Conservation (phyloP, 2,888 invertebrate species). For the Pandemis cinnamomeana region DNA sequence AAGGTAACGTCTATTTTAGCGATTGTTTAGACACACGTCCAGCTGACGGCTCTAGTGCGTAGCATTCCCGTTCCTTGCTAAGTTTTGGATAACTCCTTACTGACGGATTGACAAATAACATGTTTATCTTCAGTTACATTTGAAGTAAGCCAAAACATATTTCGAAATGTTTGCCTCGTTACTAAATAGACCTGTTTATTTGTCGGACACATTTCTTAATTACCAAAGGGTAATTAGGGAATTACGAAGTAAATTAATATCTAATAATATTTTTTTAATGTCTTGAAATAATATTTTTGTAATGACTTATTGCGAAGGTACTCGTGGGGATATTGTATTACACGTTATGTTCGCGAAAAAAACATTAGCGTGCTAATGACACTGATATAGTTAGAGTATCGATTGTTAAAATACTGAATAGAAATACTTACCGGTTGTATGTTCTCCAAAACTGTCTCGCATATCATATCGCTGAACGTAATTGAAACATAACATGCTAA, state of each 20-base stretch:
- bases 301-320: too few relatives aligned
- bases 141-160: background rate
- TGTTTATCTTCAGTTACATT: slow-evolving; percentile 12
- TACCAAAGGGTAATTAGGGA: background rate
- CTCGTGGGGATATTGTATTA: too few relatives aligned
- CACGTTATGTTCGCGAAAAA: too few relatives aligned
- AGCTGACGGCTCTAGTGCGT: slow-evolving; percentile 46
- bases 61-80: slow-evolving; percentile 4
- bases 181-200: background rate
- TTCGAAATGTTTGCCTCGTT: background rate
- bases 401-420: background rate
- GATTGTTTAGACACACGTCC: slow-evolving; percentile 69
- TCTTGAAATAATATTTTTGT: too few relatives aligned
- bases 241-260: too few relatives aligned
- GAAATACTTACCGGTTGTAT: slow-evolving; percentile 52
- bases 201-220: background rate
- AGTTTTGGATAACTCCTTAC: slow-evolving; percentile 5
- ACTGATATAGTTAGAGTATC: too few relatives aligned
- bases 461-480: slow-evolving; percentile 45
- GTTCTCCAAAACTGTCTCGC: slow-evolving; percentile 51
- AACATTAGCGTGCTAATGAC: too few relatives aligned
- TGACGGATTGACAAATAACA: slow-evolving; percentile 33
- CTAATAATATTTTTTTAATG: too few relatives aligned
- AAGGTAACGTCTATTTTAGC: slow-evolving; percentile 61
- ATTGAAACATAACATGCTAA: slow-evolving; percentile 5